phyloP scores from a whole-genome alignment of 1,140 invertebrate species.

The Apis laboriosa region DNA sequence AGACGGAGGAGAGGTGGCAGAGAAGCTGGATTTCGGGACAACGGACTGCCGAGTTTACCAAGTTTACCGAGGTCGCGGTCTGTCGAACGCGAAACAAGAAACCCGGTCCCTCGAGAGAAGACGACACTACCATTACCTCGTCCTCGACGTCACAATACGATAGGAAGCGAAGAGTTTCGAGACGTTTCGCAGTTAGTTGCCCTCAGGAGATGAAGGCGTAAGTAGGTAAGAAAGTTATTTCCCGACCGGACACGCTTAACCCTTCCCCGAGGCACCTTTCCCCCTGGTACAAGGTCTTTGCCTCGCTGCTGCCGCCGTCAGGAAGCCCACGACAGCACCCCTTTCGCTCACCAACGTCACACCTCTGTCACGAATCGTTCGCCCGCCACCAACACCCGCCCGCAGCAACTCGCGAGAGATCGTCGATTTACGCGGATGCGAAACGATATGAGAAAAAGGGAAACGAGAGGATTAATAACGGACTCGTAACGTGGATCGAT shows the following conservation, averaged over 20 bases:
- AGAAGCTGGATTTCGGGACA: not conserved
- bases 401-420: not conserved
- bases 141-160: slow-evolving; percentile 63
- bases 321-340: slow-evolving; percentile 33
- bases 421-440: not conserved
- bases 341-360: slow-evolving; percentile 45
- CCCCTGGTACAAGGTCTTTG: slow-evolving; percentile 45
- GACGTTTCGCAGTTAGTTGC: slow-evolving; percentile 73
- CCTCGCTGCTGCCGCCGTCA: slow-evolving; percentile 32
- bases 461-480: not conserved
- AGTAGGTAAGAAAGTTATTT: slow-evolving; percentile 81
- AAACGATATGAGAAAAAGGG: not conserved
- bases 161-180: slow-evolving; percentile 67
- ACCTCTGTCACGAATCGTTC: slow-evolving; percentile 50
- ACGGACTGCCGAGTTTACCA: not conserved
- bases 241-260: slow-evolving; percentile 79
- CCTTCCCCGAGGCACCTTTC: slow-evolving; percentile 67
- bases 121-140: not conserved
- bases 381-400: not conserved
- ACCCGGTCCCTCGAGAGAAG: slow-evolving; percentile 24
- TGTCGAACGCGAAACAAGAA: slow-evolving; percentile 63
- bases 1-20: not conserved
- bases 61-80: slow-evolving; percentile 54
- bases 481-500: not conserved
- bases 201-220: slow-evolving; percentile 79